Evolutionary conservation across 2,888 invertebrate species (phyloP).

Genomic region (Drosophila mayaguana): DNA sequence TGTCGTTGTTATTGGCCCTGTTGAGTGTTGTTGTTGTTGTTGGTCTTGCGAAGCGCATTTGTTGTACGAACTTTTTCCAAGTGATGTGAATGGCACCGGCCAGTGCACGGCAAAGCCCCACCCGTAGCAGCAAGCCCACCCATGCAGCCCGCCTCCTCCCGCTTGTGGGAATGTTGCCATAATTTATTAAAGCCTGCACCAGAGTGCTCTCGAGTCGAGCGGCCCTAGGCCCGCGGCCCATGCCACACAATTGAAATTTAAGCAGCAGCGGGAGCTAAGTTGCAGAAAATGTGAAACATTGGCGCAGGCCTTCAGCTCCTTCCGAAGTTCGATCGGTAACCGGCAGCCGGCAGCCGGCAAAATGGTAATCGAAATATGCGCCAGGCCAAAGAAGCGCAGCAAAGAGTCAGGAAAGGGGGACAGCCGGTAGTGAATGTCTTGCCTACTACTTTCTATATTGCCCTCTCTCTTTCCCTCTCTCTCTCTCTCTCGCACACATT

Average conservation of each 20-base stretch:
- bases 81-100: slow-evolving; percentile 67
- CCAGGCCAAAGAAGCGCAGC: slow-evolving; percentile 34
- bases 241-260: slow-evolving; percentile 78
- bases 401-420: slow-evolving; percentile 27
- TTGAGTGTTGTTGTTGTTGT: slow-evolving; percentile 57
- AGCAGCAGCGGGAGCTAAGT: slow-evolving; percentile 65
- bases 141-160: slow-evolving; percentile 2
- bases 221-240: slow-evolving; percentile 52
- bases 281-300: slow-evolving; percentile 72
- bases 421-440: slow-evolving; percentile 58
- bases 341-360: slow-evolving; percentile 43
- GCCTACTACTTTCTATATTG: slow-evolving; percentile 22
- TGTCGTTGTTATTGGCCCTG: slow-evolving; percentile 49
- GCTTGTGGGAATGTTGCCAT: slow-evolving; percentile 51
- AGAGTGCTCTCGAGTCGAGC: slow-evolving; percentile 76
- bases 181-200: slow-evolving; percentile 82
- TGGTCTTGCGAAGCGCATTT: slow-evolving; percentile 68
- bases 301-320: slow-evolving; percentile 25
- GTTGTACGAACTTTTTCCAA: slow-evolving; percentile 78
- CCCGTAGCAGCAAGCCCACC: slow-evolving; percentile 20
- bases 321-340: slow-evolving; percentile 40
- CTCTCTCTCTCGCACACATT: slow-evolving; percentile 6
- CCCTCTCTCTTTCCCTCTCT: slow-evolving; percentile 10
- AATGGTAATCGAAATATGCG: slow-evolving; percentile 78
- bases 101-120: slow-evolving; percentile 36